These are phyloP conservation scores for Dasysyrphus albostriatus DNA, from an alignment of 2,888 invertebrate genomes.

Conservation along the genomic window DNA sequence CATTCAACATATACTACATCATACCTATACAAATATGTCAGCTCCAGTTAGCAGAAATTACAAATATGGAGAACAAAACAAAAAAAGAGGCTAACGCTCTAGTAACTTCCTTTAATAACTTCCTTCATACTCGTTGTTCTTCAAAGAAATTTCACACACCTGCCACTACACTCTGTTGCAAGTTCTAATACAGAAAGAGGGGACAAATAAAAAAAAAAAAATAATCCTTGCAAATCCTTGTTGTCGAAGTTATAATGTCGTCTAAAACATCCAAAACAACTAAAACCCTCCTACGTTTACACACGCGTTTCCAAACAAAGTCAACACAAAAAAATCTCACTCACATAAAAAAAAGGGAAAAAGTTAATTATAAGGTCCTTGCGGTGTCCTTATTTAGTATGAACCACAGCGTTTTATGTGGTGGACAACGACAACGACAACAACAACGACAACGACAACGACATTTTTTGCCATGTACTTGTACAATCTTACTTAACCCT, in stretches of 20 bases:
- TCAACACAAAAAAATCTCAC: neutral
- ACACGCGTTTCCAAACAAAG: neutral
- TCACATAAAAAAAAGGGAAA: neutral
- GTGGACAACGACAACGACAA: constrained; percentile 22
- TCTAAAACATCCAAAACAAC: neutral
- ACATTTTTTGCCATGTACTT: constrained; percentile 13
- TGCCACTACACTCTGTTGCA: constrained; percentile 13
- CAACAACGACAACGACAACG: neutral
- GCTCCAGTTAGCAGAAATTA: neutral
- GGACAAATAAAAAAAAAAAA: neutral
- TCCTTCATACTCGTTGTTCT: neutral
- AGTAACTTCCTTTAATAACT: neutral
- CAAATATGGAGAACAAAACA: constrained; percentile 1
- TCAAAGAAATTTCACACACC: constrained; percentile 22
- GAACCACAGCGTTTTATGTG: constrained; percentile 13
- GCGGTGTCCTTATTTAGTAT: constrained; percentile 23
- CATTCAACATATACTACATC: neutral
- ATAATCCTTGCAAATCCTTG: constrained; percentile 26
- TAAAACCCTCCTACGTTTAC: neutral
- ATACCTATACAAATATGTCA: neutral
- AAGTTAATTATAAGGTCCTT: constrained; percentile 43
- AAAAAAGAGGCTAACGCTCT: constrained; percentile 13
- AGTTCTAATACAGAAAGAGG: neutral
- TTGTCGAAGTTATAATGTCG: constrained; percentile 19
- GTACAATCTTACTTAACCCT: constrained; percentile 45